Base-by-base conservation (phyloP, 2,888 invertebrate genomes). In the Sepioteuthis lessoniana region DNA sequence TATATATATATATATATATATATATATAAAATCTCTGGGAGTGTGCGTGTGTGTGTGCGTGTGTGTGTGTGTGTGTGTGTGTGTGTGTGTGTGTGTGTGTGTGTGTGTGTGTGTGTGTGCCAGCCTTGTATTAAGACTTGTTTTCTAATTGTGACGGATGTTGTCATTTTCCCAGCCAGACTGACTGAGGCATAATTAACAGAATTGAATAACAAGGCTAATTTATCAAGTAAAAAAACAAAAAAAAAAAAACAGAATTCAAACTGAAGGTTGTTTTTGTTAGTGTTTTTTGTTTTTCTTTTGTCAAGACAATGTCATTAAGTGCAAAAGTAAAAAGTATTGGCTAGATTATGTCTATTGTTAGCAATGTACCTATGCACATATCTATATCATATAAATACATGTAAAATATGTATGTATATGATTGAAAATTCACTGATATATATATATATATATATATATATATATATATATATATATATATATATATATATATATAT, bases 141-240 rank as follows among this genome's bases (percentile, higher is more conserved):
- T 76, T 35, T 10, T n/a, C 19, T 76, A 76, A n/a, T n/a, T 76
- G 76, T 76, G 76, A 76, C 25, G 76, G 76, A 10, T 76, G n/a
- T n/a, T n/a, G 76, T 16, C 76, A 76, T 76, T 76, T 76, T 76
- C 76, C 76, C n/a, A 76, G 76, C 76, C 76, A 76, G 76, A 76
- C 76, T 76, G 76, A 35, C 76, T n/a, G 55, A 25, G 21, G n/a
- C 76, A 76, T 76, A 76, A 76, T 76, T 76, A 76, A 76, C 76
- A 76, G 76, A 76, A 76, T 42, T n/a, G 76, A 76, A 76, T n/a
- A 35, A 76, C n/a, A 35, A 76, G n/a, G 76, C n/a, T n/a, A 76
- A 76, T n/a, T 76, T 19, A 76, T 76, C 76, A 35, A 76, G 76
- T n/a, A 76, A 55, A 55, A 21, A 25, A 55, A 42, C 3, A 3